Conservation (phyloP, 2,797 vertebrate species). For the Sebastolobus altivelis region DNA sequence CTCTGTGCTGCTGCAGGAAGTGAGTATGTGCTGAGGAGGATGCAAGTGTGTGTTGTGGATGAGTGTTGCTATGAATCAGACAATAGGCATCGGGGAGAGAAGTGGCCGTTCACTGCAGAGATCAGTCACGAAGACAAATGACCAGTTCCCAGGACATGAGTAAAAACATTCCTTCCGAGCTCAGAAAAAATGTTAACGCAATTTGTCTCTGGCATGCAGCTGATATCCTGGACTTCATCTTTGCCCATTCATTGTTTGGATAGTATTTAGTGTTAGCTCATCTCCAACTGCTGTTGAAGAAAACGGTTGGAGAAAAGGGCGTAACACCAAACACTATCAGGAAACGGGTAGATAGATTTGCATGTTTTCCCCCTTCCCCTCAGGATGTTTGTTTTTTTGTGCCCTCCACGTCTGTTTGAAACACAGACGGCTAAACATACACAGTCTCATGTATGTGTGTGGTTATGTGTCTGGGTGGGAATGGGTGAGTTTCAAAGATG, state of each 20-base stretch:
- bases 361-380: conserved; percentile 59
- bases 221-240: conserved; percentile 31
- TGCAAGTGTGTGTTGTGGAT: conserved; percentile 54
- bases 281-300: conserved; percentile 9
- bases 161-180: conserved; percentile 46
- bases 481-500: conserved; percentile 12
- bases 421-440: conserved; percentile 30
- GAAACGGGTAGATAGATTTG: conserved; percentile 60
- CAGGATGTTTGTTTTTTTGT: conserved; percentile 55
- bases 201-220: conserved; percentile 45
- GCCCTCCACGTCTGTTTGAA: conserved; percentile 45
- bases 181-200: conserved; percentile 32
- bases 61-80: conserved; percentile 77
- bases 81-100: conserved; percentile 33
- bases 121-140: conserved; percentile 49
- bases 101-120: conserved; percentile 28
- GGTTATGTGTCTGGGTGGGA: conserved; percentile 1
- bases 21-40: conserved; percentile 66
- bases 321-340: conserved; percentile 48
- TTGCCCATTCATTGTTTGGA: conserved; percentile 38
- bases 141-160: conserved; percentile 52
- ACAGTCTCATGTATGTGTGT: conserved; percentile 10
- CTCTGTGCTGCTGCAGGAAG: conserved; percentile 70
- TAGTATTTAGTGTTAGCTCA: conserved; percentile 46
- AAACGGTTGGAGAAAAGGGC: conserved; percentile 24